Conservation (phyloP, 2,113 vertebrate genomes). For the Sialia sialis region DNA sequence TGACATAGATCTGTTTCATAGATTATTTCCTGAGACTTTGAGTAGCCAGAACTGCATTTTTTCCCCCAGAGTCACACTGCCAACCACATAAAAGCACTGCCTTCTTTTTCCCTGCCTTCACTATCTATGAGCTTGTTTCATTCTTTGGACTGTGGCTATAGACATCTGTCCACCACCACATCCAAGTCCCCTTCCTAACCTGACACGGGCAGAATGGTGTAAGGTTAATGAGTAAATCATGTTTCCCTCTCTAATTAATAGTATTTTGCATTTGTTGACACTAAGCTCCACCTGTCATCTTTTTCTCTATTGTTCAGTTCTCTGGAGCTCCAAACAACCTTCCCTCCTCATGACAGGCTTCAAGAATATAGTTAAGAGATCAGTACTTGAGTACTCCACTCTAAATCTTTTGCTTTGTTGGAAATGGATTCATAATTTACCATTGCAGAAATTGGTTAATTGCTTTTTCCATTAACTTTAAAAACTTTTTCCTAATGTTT, state of each 20-base stretch:
- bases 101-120: background rate
- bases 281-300: background rate
- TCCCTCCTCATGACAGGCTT: background rate
- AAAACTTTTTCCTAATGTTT: background rate
- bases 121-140: background rate
- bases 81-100: fast-evolving
- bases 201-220: background rate
- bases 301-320: background rate
- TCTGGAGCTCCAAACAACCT: background rate
- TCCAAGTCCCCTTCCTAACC: background rate
- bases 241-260: background rate
- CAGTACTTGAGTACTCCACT: background rate
- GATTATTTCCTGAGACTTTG: background rate
- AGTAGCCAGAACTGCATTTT: background rate
- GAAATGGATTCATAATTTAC: background rate
- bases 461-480: background rate
- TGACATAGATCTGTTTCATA: background rate
- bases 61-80: fast-evolving
- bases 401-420: background rate
- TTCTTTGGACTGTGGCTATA: background rate
- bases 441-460: background rate
- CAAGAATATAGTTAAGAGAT: background rate
- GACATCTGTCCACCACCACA: background rate
- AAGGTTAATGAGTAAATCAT: background rate
- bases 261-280: background rate